Percentiles rank a stretch among this genome's conserved stretches.
These are phyloP conservation scores for Phanerotoma sp. DNA, from an alignment of 2,888 invertebrate species.

Conservation along the genomic window DNA sequence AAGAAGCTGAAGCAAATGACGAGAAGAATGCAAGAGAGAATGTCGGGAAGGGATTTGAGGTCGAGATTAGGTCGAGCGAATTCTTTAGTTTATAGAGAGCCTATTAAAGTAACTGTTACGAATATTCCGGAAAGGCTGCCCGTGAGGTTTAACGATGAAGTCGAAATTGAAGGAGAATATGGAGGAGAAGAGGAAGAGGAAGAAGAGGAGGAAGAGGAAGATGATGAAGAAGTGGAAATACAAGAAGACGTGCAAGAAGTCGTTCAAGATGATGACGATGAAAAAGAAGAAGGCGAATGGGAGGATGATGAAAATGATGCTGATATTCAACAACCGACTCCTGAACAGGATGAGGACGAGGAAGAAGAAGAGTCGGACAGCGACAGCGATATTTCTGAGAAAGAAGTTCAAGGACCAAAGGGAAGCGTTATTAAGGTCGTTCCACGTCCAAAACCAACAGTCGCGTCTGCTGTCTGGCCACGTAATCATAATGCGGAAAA, in stretches of 20 bases:
- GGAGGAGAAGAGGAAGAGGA: slow-evolving; percentile 16
- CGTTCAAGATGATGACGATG: slow-evolving; percentile 36
- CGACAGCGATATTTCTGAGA: slow-evolving; percentile 58
- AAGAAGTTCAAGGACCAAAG: slow-evolving; percentile 60
- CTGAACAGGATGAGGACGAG: slow-evolving; percentile 38
- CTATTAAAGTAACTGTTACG: slow-evolving; percentile 51
- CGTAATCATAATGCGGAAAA: slow-evolving; percentile 57
- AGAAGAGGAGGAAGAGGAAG: slow-evolving; percentile 37
- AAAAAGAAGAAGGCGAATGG: slow-evolving; percentile 33
- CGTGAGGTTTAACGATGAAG: too few species aligned
- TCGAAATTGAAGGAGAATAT: too few species aligned
- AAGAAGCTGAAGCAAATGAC: slow-evolving; percentile 42
- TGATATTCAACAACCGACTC: too few species aligned
- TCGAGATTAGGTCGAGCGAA: slow-evolving; percentile 40
- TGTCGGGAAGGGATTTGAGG: slow-evolving; percentile 43
- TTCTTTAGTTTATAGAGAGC: slow-evolving; percentile 39
- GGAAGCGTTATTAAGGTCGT: slow-evolving; percentile 62
- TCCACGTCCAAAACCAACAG: slow-evolving; percentile 54
- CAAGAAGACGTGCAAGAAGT: slow-evolving; percentile 37
- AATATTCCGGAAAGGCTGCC: slow-evolving; percentile 34
- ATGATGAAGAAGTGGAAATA: slow-evolving; percentile 27
- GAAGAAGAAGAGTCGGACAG: slow-evolving; percentile 36
- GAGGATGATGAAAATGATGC: slow-evolving; percentile 36
- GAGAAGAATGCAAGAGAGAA: slow-evolving; percentile 33
- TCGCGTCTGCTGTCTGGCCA: slow-evolving; percentile 62